Evolutionary conservation across 1,140 invertebrate genomes (phyloP).

Genomic region (Hormaphis cornu): DNA sequence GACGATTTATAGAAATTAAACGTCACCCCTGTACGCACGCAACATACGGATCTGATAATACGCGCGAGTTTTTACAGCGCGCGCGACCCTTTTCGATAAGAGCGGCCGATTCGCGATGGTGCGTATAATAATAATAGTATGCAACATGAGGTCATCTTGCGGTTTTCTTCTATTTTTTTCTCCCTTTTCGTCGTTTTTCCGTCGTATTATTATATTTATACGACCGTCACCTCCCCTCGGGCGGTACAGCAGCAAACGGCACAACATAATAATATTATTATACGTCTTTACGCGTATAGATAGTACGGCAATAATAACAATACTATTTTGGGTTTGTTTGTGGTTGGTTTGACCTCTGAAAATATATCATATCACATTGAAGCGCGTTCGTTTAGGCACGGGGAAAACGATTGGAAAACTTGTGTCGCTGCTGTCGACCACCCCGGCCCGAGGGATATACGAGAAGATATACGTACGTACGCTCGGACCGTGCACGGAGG

Average conservation of each 20-base stretch:
- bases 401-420: too few species aligned
- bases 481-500: too few species aligned
- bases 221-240: neutral
- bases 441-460: too few species aligned
- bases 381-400: too few species aligned
- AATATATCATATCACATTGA: too few species aligned
- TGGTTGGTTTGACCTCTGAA: too few species aligned
- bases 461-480: too few species aligned
- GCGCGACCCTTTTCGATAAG: neutral
- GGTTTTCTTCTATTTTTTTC: neutral
- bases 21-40: neutral
- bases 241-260: neutral
- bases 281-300: neutral
- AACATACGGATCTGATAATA: constrained; percentile 24
- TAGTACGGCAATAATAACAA: too few species aligned
- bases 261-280: neutral
- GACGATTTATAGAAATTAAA: constrained; percentile 30
- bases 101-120: neutral
- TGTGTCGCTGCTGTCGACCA: too few species aligned
- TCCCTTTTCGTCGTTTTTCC: neutral
- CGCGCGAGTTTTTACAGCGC: constrained; percentile 1
- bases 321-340: too few species aligned
- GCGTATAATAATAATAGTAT: too few species aligned
- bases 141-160: neutral
- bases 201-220: too few species aligned